Percentiles rank a stretch among this genome's conserved stretches.
phyloP scores from a whole-genome alignment of 2,113 vertebrate genomes.

The Gymnobelideus leadbeateri region DNA sequence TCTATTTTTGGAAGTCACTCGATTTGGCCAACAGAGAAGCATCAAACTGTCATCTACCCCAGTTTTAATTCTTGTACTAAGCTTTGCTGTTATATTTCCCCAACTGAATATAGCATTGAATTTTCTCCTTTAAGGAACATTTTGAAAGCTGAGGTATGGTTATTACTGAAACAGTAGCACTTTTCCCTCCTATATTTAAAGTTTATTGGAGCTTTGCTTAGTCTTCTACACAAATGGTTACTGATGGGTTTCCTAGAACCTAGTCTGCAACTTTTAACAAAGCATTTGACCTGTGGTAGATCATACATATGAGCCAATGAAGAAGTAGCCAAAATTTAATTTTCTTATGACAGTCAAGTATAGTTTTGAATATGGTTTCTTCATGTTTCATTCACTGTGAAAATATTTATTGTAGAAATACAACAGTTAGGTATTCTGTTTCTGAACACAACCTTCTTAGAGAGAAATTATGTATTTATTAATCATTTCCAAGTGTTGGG shows the following conservation, averaged over 20 bases:
- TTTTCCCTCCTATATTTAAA: too few relatives aligned
- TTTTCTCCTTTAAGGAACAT: constrained; percentile 7
- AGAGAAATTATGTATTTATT: background rate
- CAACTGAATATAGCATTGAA: background rate
- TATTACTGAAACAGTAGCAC: too few relatives aligned
- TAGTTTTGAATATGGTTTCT: background rate
- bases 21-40: too few relatives aligned
- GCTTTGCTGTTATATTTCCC: background rate
- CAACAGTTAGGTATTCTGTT: background rate
- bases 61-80: background rate
- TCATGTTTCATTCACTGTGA: background rate
- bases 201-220: background rate
- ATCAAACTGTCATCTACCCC: rapidly evolving
- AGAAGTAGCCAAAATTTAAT: background rate
- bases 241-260: background rate
- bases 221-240: background rate
- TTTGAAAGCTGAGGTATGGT: background rate
- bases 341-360: constrained; percentile 3
- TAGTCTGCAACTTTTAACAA: background rate
- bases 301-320: background rate
- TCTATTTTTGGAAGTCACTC: rapidly evolving
- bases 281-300: background rate
- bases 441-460: background rate
- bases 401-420: background rate
- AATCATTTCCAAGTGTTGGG: background rate